Evolutionary conservation across 1,140 invertebrate species (phyloP).

Genomic region (Bombus consobrinus): DNA sequence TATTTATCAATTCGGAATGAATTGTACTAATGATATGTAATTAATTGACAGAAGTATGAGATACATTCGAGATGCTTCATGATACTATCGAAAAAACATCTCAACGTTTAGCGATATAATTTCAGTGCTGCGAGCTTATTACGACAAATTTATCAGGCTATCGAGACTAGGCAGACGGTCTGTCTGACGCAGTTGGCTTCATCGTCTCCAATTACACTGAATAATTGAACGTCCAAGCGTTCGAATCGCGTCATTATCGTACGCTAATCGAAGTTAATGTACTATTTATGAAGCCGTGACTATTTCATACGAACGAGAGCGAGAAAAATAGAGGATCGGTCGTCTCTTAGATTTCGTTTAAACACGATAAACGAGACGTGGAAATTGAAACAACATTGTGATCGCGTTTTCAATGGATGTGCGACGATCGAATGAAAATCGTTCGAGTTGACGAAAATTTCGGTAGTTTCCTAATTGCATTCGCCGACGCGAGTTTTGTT

Average conservation of each 20-base stretch:
- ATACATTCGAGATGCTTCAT: not conserved
- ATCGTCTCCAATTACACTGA: not conserved
- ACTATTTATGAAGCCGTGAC: not conserved
- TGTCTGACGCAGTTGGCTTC: not conserved
- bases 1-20: too few relatives aligned
- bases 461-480: slow-evolving; percentile 3
- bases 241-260: too few relatives aligned
- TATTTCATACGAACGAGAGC: slow-evolving; percentile 1
- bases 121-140: not conserved
- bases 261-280: not conserved
- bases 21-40: not conserved
- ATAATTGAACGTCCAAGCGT: not conserved
- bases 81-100: not conserved
- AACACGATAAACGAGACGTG: slow-evolving; percentile 3
- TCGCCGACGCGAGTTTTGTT: slow-evolving; percentile 12
- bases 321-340: too few relatives aligned
- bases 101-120: not conserved
- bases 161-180: not conserved
- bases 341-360: not conserved
- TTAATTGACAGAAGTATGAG: not conserved
- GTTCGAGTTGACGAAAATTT: slow-evolving; percentile 18
- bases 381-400: not conserved
- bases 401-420: not conserved
- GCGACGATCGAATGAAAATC: slow-evolving; percentile 16
- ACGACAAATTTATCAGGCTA: not conserved